Evolutionary conservation across 2,888 invertebrate genomes (phyloP).

Genomic region (Ormyrus labotus): DNA sequence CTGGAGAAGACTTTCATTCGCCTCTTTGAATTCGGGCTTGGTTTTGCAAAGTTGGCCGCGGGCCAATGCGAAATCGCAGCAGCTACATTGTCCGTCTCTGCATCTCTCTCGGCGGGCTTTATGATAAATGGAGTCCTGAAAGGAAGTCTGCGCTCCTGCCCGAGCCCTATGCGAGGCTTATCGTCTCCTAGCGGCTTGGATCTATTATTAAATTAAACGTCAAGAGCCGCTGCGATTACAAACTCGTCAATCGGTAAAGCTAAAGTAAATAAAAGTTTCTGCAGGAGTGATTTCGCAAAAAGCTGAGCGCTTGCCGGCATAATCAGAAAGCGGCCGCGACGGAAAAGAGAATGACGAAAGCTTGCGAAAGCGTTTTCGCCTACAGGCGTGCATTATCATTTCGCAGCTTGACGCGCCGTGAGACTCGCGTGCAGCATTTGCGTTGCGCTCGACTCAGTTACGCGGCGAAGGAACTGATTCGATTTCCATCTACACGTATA

Average conservation of each 20-base stretch:
- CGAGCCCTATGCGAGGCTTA: neutral
- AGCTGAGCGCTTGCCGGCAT: no score
- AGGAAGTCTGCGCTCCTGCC: neutral
- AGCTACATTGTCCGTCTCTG: constrained; percentile 9
- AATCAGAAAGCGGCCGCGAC: no score
- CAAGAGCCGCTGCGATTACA: neutral
- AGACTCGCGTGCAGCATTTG: neutral
- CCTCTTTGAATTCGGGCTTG: constrained; percentile 45
- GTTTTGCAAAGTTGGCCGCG: constrained; percentile 63
- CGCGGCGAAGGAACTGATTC: constrained; percentile 29
- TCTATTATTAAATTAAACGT: constrained; percentile 32
- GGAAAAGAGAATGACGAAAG: neutral
- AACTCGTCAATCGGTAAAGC: no score
- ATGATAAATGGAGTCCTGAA: constrained; percentile 30
- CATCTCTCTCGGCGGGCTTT: neutral
- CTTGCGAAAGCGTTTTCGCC: constrained; percentile 1
- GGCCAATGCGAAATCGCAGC: constrained; percentile 60
- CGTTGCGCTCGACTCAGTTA: constrained; percentile 19
- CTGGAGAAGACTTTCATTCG: no score
- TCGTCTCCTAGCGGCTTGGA: neutral
- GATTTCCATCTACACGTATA: constrained; percentile 39
- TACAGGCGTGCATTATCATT: constrained; percentile 4
- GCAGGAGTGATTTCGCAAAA: no score
- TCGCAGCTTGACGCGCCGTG: neutral
- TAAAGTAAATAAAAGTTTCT: no score